Base-by-base conservation (phyloP, 2,113 vertebrate genomes). In the Zosterops pallidus region DNA sequence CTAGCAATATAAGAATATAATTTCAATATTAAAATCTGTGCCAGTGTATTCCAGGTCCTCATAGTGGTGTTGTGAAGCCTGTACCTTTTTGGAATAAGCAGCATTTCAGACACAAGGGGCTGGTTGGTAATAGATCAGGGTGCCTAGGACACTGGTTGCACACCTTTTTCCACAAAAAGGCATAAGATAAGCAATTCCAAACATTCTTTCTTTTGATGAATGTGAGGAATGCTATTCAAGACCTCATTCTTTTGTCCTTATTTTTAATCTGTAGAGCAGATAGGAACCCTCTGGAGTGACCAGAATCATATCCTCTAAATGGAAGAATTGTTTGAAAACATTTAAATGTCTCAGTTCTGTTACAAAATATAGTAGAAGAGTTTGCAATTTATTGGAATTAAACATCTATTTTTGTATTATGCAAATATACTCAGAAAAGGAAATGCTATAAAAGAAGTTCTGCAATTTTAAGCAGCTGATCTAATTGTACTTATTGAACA, bases 371-470 rank as follows among this genome's bases (percentile, higher is more conserved):
- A 1, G 74, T 76, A 92, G 50, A 79, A 79, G n/a, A 50, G 29
- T 60, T 91, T 82, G 67, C 49, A 82, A 5, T 72, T 82, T 84
- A 49, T 49, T 69, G 49, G 91, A 83, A 85, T 92, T 35, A 60
- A 68, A 26, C 25, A 31, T 62, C 78, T 92, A 55, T 86, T 92
- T 94, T 91, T 87, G 46, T 85, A 9, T 50, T 92, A 89, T 74
- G 89, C 83, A 92, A 95, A 94, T 92, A 46, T 22, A 72, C 50
- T 91, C 62, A 59, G 67, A 46, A 82, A 79, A 91, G 46, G 74
- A 91, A 87, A 79, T 85, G 28, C n/a, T 82, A 5, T 53, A 35
- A 68, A 94, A 78, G 50, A 83, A 78, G 62, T 39, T 72, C 44
- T 79, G 37, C n/a, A 46, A 0, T 92, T 82, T 82, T 37, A 76